These are phyloP conservation scores for Ophion ventricosus DNA, from an alignment of 2,888 invertebrate species.

Conservation along the genomic window DNA sequence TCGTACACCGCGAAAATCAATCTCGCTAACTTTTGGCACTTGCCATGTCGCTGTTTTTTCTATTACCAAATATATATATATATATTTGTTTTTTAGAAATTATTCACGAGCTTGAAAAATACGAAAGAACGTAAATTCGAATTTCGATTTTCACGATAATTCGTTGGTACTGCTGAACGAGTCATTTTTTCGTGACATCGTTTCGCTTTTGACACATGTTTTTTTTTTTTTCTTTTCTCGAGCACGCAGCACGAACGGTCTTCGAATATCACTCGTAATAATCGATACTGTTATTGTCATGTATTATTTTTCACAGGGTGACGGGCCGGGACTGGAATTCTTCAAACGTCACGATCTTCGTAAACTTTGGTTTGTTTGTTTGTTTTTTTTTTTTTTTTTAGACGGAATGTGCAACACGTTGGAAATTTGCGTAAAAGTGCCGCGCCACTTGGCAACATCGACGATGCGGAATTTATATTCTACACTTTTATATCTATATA, in stretches of 20 bases:
- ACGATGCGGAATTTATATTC: neutral
- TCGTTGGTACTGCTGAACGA: constrained; percentile 5
- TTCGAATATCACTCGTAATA: constrained; percentile 16
- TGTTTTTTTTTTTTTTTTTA: neutral
- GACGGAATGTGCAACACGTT: neutral
- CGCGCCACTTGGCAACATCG: constrained; percentile 3
- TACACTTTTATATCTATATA: neutral
- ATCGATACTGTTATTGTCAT: constrained; percentile 21
- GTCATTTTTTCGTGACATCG: constrained; percentile 22
- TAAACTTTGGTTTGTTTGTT: neutral
- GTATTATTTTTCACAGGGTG: neutral
- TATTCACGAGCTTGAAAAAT: neutral
- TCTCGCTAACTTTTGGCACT: constrained; percentile 17
- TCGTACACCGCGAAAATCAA: neutral
- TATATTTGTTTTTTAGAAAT: neutral
- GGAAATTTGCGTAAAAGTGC: neutral
- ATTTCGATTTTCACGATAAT: neutral
- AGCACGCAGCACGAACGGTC: constrained; percentile 13
- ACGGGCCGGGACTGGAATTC: neutral
- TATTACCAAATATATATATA: neutral
- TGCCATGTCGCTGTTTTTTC: neutral
- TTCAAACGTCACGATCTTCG: neutral
- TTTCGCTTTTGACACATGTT: neutral
- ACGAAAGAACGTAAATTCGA: neutral
- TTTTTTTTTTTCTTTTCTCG: neutral